These are phyloP conservation scores for Dendroctonus valens DNA, from an alignment of 1,140 invertebrate genomes.

Conservation along the genomic window DNA sequence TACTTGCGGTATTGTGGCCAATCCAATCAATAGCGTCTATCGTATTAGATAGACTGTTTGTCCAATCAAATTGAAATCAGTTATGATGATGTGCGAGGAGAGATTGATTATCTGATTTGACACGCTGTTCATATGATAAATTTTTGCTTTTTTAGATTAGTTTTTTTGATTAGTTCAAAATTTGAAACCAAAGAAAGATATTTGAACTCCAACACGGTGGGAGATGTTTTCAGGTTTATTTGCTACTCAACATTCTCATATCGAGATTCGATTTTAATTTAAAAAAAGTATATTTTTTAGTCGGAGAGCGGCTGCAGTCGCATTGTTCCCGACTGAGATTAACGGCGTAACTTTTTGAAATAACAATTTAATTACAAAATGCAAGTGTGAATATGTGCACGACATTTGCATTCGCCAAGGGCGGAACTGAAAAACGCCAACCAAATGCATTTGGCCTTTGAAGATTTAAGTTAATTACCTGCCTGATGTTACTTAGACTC, in stretches of 20 bases:
- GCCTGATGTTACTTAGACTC: background rate
- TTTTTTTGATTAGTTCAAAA: too few relatives aligned
- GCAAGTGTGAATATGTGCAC: slow-evolving; percentile 10
- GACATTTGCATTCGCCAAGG: background rate
- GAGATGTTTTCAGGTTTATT: too few relatives aligned
- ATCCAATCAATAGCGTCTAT: slow-evolving; percentile 3
- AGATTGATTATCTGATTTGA: too few relatives aligned
- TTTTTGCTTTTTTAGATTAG: too few relatives aligned
- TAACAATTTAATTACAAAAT: slow-evolving; percentile 20
- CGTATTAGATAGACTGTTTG: background rate
- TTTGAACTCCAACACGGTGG: too few relatives aligned
- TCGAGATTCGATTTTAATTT: too few relatives aligned
- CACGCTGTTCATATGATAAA: too few relatives aligned
- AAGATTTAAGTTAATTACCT: slow-evolving; percentile 2
- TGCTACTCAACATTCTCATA: too few relatives aligned
- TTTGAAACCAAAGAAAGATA: too few relatives aligned
- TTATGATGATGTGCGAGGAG: too few relatives aligned
- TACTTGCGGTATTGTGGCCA: slow-evolving; percentile 8
- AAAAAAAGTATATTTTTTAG: too few relatives aligned
- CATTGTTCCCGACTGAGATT: slow-evolving; percentile 4
- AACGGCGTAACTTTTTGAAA: slow-evolving; percentile 15
- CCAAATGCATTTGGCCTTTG: background rate
- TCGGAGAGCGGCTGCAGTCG: background rate
- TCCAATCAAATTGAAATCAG: too few relatives aligned
- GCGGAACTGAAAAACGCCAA: background rate